Conservation (phyloP, 2,113 vertebrate genomes). For the Orthonyx spaldingii region DNA sequence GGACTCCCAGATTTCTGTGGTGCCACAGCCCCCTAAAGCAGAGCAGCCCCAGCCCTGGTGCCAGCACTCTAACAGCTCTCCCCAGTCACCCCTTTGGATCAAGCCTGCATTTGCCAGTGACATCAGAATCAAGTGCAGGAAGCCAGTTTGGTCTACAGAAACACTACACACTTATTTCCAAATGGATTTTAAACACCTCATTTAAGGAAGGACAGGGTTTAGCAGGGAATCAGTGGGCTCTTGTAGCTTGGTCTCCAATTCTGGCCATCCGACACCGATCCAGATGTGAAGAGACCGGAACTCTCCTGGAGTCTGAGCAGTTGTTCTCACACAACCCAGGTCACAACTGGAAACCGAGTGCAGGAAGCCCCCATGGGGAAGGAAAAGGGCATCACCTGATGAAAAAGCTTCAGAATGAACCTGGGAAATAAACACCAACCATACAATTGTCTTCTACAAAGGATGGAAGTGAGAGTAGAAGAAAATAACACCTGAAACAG, state of each 20-base stretch:
- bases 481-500: slow-evolving; percentile 44
- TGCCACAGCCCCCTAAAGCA: background rate
- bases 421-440: slow-evolving; percentile 32
- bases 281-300: background rate
- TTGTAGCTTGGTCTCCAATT: background rate
- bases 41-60: accelerated
- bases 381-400: background rate
- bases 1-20: background rate
- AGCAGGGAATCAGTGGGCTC: background rate
- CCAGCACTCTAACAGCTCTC: background rate
- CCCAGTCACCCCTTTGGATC: background rate
- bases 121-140: background rate
- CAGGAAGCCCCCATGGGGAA: background rate
- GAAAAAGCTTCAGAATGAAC: slow-evolving; percentile 52
- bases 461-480: slow-evolving; percentile 51
- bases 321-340: background rate
- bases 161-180: background rate
- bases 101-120: background rate
- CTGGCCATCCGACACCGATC: background rate
- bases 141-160: background rate
- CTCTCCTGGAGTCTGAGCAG: background rate
- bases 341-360: background rate
- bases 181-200: background rate
- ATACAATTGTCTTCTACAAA: slow-evolving; percentile 30
- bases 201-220: background rate